A percentile compares a stretch with the other conserved stretches of the same genome.
Conservation (phyloP, 2,888 invertebrate genomes). For the Callimorpha dominula region DNA sequence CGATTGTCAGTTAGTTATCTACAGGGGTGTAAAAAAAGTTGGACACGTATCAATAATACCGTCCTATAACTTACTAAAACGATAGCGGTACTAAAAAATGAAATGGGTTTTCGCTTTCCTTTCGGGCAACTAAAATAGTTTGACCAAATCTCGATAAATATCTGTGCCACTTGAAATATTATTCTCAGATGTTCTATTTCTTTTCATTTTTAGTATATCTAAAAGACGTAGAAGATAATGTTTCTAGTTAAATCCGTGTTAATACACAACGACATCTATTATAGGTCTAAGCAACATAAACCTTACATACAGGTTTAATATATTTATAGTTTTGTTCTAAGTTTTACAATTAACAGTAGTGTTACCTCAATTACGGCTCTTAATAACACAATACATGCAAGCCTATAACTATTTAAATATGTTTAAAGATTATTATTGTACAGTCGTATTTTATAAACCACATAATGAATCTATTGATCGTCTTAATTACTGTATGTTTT, state of each 20-base stretch:
- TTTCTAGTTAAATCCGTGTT: too few species aligned
- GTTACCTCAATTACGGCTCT: neutral
- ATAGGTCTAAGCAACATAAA: neutral
- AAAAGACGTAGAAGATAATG: too few species aligned
- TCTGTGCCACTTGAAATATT: too few species aligned
- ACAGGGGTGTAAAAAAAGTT: neutral
- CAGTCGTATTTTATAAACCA: neutral
- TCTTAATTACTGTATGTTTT: neutral
- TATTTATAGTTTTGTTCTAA: too few species aligned
- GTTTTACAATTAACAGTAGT: neutral
- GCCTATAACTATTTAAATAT: neutral
- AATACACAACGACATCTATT: too few species aligned
- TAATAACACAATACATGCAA: neutral
- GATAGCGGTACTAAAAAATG: neutral
- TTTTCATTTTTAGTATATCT: too few species aligned
- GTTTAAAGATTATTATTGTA: neutral
- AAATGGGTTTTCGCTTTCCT: too few species aligned
- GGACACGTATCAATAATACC: conserved; percentile 3
- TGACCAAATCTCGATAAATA: too few species aligned
- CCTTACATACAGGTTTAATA: neutral
- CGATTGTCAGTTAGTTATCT: neutral
- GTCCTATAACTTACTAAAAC: conserved; percentile 23
- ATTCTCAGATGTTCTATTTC: too few species aligned
- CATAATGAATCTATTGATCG: neutral
- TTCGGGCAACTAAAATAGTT: too few species aligned